Percentiles rank a stretch among this genome's conserved stretches.
Conservation (phyloP, 2,888 invertebrate genomes). For the Rambutsinella grinnellia region DNA sequence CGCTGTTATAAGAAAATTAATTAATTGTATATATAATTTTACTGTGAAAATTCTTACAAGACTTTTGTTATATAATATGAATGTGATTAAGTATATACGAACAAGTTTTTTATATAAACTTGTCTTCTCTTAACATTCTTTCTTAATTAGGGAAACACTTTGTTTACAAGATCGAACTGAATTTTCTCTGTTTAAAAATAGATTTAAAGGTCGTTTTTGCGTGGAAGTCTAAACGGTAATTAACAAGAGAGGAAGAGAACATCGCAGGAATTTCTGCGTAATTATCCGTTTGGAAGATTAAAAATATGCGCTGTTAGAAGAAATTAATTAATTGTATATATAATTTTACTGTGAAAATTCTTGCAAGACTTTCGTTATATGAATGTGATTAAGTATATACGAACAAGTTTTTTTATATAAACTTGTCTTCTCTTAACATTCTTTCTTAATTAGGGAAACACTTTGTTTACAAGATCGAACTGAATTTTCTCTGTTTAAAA, state of each 20-base stretch:
- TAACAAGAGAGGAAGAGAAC: neutral
- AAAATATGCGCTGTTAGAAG: neutral
- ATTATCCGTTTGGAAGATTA: neutral
- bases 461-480: no score
- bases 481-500: no score
- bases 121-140: no score
- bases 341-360: neutral
- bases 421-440: no score
- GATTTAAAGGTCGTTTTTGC: constrained; percentile 66
- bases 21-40: neutral
- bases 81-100: neutral
- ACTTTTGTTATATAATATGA: no score
- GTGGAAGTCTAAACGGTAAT: constrained; percentile 59
- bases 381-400: neutral
- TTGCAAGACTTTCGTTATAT: no score
- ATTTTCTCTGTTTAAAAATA: no score
- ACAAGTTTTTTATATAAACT: neutral
- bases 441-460: no score
- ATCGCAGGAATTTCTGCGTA: neutral
- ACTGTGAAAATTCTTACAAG: neutral
- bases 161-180: no score
- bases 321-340: neutral
- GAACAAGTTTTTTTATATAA: neutral
- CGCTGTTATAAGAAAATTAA: neutral
- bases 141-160: no score